phyloP scores from a whole-genome alignment of 2,113 vertebrate species.

The Accipiter cooperii region DNA sequence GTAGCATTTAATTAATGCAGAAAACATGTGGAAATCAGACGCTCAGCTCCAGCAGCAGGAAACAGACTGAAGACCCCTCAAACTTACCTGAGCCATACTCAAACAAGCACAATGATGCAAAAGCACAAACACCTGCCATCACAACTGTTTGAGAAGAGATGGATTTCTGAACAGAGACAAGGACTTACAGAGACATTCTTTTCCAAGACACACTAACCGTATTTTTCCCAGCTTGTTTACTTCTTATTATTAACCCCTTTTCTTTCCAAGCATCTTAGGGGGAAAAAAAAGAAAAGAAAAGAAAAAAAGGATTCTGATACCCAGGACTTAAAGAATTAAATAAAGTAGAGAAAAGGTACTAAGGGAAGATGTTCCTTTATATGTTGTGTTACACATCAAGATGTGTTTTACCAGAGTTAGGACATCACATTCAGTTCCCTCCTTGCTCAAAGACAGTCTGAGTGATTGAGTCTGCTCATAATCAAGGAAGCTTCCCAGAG shows the following conservation, averaged over 20 bases:
- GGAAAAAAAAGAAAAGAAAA: no score
- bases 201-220: background rate
- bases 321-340: background rate
- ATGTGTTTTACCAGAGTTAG: background rate
- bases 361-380: background rate
- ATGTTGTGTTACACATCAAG: background rate
- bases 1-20: background rate
- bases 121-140: constrained; percentile 46
- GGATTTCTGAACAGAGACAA: background rate
- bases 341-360: background rate
- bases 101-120: constrained; percentile 52
- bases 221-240: background rate
- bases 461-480: background rate
- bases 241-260: background rate
- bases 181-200: background rate
- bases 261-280: background rate
- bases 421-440: background rate
- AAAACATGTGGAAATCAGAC: background rate
- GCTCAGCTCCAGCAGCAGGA: background rate
- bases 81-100: constrained; percentile 26
- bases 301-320: background rate
- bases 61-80: background rate
- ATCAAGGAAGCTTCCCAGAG: background rate
- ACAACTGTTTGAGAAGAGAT: background rate
- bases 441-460: background rate